Base-by-base conservation (phyloP, 2,888 invertebrate species). In the Lasioglossum vierecki region DNA sequence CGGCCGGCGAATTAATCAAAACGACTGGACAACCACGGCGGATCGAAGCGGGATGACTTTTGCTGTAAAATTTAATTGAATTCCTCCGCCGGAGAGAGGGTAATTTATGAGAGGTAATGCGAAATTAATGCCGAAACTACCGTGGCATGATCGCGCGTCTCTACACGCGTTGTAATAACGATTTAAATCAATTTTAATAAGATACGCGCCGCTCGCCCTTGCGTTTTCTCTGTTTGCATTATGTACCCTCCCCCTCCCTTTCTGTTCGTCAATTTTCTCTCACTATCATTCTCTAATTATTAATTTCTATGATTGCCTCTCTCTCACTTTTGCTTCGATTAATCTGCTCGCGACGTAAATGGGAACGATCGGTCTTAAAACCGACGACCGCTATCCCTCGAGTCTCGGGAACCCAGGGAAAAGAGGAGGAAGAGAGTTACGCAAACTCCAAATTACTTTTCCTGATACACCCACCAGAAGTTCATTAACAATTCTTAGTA, bases 401-500 rank as follows among this genome's bases (percentile, higher is more conserved):
- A 13, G 15, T 46, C 22, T 44, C 13, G 6, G 26, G n/a, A 35
- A n/a, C 46, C 26, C 35, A 15, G 39, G 39, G 68, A 35, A 39
- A 41, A 71, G 2, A 2, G 9, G 22, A 1, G 26, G 44, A 22
- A 22, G 41, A 53, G 22, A 82, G 44, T 71, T 82, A 78, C 26
- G 63, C 60, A 82, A 82, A 84, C 66, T 82, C 70, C 22, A 78
- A 84, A 82, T 83, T 82, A 83, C 77, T 75, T 75, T 77, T 53
- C 53, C 18, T 4, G 75, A 79, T 83, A 79, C 46, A n/a, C 57
- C 0, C 30, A 46, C 44, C 13, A n/a, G 49, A 78, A 78, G 78
- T 84, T 83, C 80, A 84, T 80, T 84, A 80, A 84, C 74, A 75
- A 77, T 80, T 80, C 76, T 80, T 76, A 68, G 76, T 83, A 77